Evolutionary conservation across 2,888 invertebrate species (phyloP).

Genomic region (Sesia apiformis): DNA sequence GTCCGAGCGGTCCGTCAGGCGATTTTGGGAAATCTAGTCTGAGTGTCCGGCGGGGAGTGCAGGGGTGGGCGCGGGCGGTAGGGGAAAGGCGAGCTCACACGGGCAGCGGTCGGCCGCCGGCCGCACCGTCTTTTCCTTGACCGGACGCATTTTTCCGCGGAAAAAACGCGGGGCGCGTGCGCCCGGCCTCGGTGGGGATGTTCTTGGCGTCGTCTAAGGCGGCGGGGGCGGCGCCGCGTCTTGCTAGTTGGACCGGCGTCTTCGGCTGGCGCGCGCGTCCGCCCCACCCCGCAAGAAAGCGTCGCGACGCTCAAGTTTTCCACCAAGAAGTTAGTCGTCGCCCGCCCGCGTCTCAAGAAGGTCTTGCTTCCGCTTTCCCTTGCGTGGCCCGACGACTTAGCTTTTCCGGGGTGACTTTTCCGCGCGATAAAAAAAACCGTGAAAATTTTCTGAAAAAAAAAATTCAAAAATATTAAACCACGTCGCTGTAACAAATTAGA

Average conservation of each 20-base stretch:
- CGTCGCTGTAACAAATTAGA: background rate
- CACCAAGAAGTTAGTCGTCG: slow-evolving; percentile 76
- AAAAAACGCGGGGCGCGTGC: slow-evolving; percentile 72
- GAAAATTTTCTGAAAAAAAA: slow-evolving; percentile 4
- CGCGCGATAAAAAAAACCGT: slow-evolving; percentile 1
- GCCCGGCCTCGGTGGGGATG: slow-evolving; percentile 68
- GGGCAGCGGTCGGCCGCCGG: slow-evolving; percentile 34
- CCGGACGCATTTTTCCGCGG: slow-evolving; percentile 74
- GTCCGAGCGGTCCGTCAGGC: slow-evolving; percentile 56
- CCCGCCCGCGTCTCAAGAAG: slow-evolving; percentile 73
- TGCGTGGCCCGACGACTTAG: slow-evolving; percentile 22
- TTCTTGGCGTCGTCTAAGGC: slow-evolving; percentile 71
- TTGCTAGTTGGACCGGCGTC: slow-evolving; percentile 73
- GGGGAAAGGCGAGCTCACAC: slow-evolving; percentile 22
- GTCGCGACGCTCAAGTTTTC: slow-evolving; percentile 72
- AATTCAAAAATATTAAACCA: background rate
- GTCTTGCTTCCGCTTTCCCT: slow-evolving; percentile 64
- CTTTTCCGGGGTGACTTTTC: slow-evolving; percentile 36
- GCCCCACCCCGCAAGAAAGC: slow-evolving; percentile 72
- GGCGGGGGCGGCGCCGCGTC: slow-evolving; percentile 72
- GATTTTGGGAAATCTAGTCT: slow-evolving; percentile 33
- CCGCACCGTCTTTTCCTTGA: slow-evolving; percentile 67
- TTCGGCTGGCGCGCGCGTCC: slow-evolving; percentile 71
- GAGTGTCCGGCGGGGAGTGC: slow-evolving; percentile 20
- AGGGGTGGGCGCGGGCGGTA: slow-evolving; percentile 13